These are phyloP conservation scores for Mythimna vitellina DNA, from an alignment of 2,888 invertebrate species.

Conservation along the genomic window DNA sequence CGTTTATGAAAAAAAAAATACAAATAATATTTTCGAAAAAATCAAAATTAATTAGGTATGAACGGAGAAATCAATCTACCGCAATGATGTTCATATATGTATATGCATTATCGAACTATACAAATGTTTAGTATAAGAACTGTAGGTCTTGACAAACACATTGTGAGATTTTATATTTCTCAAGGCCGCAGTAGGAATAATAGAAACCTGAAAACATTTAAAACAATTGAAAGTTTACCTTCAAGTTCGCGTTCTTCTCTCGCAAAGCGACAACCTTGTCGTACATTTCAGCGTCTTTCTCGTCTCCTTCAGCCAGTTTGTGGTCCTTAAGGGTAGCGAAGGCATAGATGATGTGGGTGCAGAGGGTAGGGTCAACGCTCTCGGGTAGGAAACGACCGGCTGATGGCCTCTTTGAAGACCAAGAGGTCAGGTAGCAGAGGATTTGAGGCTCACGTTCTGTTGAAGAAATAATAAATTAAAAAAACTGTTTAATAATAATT, in stretches of 20 bases:
- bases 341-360: constrained; percentile 98
- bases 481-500: background rate
- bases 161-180: background rate
- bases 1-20: too few species aligned
- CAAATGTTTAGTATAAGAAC: too few species aligned
- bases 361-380: constrained; percentile 96
- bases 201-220: background rate
- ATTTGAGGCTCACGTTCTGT: constrained; percentile 96
- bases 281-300: constrained; percentile 96
- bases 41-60: background rate
- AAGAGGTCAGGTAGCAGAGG: constrained; percentile 98
- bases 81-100: background rate
- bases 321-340: constrained; percentile 97
- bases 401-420: constrained; percentile 98
- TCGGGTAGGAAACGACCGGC: constrained; percentile 97
- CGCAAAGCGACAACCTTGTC: constrained; percentile 96
- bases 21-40: background rate
- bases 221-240: constrained; percentile 85
- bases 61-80: background rate
- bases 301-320: constrained; percentile 94
- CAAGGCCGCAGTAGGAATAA: background rate
- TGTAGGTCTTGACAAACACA: background rate
- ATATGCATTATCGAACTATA: too few species aligned
- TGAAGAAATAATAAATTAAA: constrained; percentile 58
- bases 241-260: constrained; percentile 96